A percentile compares a stretch with the other conserved stretches of the same genome.
Conservation (phyloP, 2,888 invertebrate genomes). For the Lampropteryx suffumata region DNA sequence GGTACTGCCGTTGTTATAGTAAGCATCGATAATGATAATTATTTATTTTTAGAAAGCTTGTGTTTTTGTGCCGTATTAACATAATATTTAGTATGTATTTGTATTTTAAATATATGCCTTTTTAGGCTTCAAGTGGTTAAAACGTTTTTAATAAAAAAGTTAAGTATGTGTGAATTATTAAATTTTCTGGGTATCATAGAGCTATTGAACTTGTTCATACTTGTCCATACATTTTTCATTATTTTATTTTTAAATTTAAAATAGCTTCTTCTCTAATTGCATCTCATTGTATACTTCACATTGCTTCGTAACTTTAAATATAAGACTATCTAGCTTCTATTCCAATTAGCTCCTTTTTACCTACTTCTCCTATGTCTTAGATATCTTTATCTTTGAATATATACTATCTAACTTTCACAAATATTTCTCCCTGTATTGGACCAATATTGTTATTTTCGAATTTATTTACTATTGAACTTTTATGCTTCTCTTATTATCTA, state of each 20-base stretch:
- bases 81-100: constrained; percentile 7
- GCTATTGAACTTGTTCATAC: too few relatives aligned
- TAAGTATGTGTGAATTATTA: neutral
- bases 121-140: constrained; percentile 17
- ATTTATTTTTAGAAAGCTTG: constrained; percentile 51
- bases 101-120: constrained; percentile 13
- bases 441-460: constrained; percentile 67
- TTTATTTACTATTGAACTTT: constrained; percentile 62
- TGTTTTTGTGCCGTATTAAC: constrained; percentile 29
- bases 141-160: neutral
- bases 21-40: constrained; percentile 39
- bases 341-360: neutral
- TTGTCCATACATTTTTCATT: neutral
- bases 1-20: constrained; percentile 58
- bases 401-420: constrained; percentile 29
- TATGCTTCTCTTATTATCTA: constrained; percentile 48
- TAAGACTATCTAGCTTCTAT: constrained; percentile 5
- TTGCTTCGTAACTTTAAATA: neutral
- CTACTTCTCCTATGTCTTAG: constrained; percentile 8
- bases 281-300: neutral
- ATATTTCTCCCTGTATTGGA: constrained; percentile 59
- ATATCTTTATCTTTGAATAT: constrained; percentile 11
- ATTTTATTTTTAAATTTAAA: neutral
- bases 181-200: too few relatives aligned
- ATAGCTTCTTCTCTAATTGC: neutral